A percentile compares a stretch with the other conserved stretches of the same genome.
Conservation (phyloP, 2,888 invertebrate species). For the Tuberolachnus salignus region DNA sequence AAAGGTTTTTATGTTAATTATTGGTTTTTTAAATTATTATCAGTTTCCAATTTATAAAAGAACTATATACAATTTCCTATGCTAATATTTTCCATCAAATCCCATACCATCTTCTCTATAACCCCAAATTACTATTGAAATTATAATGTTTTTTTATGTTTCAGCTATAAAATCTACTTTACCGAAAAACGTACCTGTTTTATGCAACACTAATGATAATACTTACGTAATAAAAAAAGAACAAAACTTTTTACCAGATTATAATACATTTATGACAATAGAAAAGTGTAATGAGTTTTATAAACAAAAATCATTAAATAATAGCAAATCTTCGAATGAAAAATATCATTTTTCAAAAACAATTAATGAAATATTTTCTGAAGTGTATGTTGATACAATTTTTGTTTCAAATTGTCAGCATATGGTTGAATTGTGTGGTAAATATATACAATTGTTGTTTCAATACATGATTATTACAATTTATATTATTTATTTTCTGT, state of each 20-base stretch:
- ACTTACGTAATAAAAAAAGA: not conserved
- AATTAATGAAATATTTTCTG: constrained; percentile 39
- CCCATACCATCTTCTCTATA: no score
- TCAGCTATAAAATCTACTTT: not conserved
- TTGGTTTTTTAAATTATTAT: no score
- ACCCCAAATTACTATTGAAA: not conserved
- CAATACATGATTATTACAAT: no score
- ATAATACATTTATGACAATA: not conserved
- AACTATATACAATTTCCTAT: no score
- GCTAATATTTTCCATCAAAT: no score
- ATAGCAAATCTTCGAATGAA: not conserved
- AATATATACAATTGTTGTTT: not conserved
- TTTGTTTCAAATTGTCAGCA: constrained; percentile 21
- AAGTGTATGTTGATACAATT: constrained; percentile 33
- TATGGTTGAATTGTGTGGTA: constrained; percentile 19
- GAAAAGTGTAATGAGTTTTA: constrained; percentile 30
- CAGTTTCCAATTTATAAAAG: no score
- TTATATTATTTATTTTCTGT: no score
- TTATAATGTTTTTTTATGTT: constrained; percentile 5
- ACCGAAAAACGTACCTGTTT: not conserved
- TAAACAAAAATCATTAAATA: constrained; percentile 4
- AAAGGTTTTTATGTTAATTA: no score
- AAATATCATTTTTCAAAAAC: constrained; percentile 12
- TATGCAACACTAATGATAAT: not conserved
- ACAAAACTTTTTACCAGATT: constrained; percentile 3